Conservation (phyloP, 1,140 invertebrate species). For the Planococcus citri region DNA sequence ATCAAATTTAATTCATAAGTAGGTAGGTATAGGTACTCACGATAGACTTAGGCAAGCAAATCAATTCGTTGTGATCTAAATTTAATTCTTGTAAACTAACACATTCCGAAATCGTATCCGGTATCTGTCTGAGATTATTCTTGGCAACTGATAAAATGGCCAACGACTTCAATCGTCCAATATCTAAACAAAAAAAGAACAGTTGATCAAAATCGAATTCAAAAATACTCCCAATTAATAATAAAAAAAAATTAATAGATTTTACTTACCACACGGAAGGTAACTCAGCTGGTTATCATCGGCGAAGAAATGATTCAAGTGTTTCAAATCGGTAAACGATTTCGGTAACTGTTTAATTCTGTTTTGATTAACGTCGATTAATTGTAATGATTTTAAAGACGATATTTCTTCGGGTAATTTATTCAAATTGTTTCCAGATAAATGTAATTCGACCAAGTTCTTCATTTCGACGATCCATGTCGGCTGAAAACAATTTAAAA, state of each 20-base stretch:
- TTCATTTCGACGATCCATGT: slow-evolving; percentile 15
- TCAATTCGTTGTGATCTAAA: slow-evolving; percentile 5
- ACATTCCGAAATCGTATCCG: not conserved
- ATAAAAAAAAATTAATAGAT: not conserved
- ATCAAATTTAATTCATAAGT: no score
- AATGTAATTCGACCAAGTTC: slow-evolving; percentile 19
- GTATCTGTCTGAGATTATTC: not conserved
- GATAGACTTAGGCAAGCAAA: not conserved
- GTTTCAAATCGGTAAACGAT: not conserved
- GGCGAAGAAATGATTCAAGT: not conserved
- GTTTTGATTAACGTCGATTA: not conserved
- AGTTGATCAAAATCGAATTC: not conserved
- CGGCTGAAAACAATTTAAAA: slow-evolving; percentile 22
- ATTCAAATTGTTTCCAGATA: slow-evolving; percentile 16
- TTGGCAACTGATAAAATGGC: not conserved
- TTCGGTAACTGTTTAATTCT: not conserved
- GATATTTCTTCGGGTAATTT: slow-evolving; percentile 14
- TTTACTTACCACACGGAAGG: not conserved
- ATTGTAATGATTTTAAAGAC: not conserved
- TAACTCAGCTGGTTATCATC: not conserved
- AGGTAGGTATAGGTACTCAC: not conserved
- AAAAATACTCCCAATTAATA: not conserved
- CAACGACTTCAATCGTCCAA: not conserved
- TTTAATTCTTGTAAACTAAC: not conserved
- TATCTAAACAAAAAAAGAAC: not conserved